Percentiles rank a stretch among this genome's conserved stretches.
These are phyloP conservation scores for Oceanodroma tethys DNA, from an alignment of 2,113 vertebrate genomes.

Conservation along the genomic window DNA sequence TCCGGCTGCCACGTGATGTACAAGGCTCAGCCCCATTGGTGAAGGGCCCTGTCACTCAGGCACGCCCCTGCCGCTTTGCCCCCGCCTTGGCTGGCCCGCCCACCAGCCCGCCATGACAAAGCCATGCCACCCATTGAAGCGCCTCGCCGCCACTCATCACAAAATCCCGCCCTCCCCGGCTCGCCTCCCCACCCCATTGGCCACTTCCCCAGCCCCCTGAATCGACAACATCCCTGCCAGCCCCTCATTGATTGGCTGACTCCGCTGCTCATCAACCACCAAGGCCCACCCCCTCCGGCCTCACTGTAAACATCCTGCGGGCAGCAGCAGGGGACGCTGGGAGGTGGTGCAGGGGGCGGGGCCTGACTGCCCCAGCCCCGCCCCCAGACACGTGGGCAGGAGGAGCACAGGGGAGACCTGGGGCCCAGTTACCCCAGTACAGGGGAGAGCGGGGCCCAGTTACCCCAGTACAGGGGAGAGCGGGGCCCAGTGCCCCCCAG, in stretches of 20 bases:
- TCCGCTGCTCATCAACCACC: fast-evolving
- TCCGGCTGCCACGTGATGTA: fast-evolving
- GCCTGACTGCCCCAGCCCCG: not conserved
- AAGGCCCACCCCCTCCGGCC: fast-evolving
- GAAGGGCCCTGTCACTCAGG: fast-evolving
- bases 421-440: too few species aligned
- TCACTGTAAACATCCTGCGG: not conserved
- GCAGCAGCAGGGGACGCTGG: not conserved
- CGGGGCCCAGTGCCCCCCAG: too few species aligned
- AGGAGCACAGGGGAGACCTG: too few species aligned
- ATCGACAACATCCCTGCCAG: fast-evolving
- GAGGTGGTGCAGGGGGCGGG: not conserved
- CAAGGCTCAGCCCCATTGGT: fast-evolving
- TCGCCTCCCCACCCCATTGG: fast-evolving
- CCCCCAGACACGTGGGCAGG: not conserved
- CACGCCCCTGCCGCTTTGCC: fast-evolving
- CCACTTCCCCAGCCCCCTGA: fast-evolving
- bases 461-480: not conserved
- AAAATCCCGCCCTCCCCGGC: fast-evolving
- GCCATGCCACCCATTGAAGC: fast-evolving
- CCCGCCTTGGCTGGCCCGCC: fast-evolving
- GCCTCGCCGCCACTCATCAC: fast-evolving
- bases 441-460: not conserved
- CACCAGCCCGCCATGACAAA: fast-evolving
- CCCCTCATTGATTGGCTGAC: fast-evolving